A percentile compares a stretch with the other conserved stretches of the same genome.
Conservation (phyloP, 2,113 vertebrate species). For the Caretta caretta region DNA sequence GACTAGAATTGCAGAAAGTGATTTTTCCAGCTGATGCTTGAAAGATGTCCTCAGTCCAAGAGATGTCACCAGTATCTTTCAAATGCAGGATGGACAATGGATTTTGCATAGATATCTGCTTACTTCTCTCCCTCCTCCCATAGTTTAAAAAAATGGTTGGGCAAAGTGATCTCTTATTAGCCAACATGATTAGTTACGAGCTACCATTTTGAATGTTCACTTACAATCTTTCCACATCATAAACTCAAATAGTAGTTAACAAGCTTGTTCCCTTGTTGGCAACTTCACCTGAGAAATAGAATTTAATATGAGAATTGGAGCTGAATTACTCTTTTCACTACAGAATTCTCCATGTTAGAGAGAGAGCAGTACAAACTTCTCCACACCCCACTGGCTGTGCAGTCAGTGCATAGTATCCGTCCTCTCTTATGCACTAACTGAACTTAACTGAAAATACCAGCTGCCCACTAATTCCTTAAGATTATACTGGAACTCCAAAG, state of each 20-base stretch:
- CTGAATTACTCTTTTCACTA: not conserved
- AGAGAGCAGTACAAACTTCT: not conserved
- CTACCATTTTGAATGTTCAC: not conserved
- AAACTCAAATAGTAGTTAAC: not conserved
- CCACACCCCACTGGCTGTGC: not conserved
- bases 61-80: fast-evolving
- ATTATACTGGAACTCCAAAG: not conserved
- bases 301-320: not conserved
- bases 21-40: not conserved
- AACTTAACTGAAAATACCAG: not conserved
- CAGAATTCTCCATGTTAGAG: not conserved
- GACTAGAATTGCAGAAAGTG: not conserved
- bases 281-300: not conserved
- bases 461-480: not conserved
- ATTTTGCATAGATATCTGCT: not conserved
- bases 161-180: not conserved
- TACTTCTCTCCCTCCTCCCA: not conserved
- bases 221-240: not conserved
- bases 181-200: not conserved
- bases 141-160: not conserved
- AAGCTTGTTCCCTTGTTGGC: not conserved
- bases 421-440: not conserved
- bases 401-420: not conserved
- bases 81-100: not conserved
- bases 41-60: fast-evolving